phyloP scores from a whole-genome alignment of 2,888 invertebrate species.

The Erebia ligea region DNA sequence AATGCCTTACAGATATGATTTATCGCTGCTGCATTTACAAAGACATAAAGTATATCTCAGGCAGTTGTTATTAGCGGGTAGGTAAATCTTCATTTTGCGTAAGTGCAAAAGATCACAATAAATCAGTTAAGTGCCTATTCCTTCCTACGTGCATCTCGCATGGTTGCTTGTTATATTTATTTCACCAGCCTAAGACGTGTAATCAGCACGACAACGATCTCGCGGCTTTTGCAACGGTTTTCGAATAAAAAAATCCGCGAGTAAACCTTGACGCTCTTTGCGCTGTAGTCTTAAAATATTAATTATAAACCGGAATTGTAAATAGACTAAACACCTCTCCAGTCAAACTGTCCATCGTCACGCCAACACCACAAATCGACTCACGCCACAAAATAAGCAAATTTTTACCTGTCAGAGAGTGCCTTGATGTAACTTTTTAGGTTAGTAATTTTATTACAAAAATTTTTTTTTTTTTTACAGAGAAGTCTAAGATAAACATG shows the following conservation, averaged over 20 bases:
- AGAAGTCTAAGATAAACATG: conserved; percentile 45
- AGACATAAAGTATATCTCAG: conserved; percentile 54
- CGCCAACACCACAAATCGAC: conserved; percentile 18
- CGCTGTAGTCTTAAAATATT: no score
- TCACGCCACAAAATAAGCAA: conserved; percentile 49
- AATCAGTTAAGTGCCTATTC: conserved; percentile 32
- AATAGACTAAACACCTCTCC: background rate
- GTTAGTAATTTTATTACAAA: conserved; percentile 48
- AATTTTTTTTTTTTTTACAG: conserved; percentile 44
- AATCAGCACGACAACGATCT: no score
- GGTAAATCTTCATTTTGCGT: conserved; percentile 39
- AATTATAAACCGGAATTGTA: background rate
- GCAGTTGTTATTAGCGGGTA: conserved; percentile 45
- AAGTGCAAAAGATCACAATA: conserved; percentile 39
- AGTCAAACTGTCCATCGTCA: background rate
- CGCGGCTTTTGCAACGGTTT: no score
- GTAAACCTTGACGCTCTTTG: no score
- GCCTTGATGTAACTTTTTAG: conserved; percentile 47
- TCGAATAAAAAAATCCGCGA: no score
- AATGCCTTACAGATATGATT: conserved; percentile 35
- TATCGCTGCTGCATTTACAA: conserved; percentile 52
- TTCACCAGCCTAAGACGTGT: no score
- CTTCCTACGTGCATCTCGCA: conserved; percentile 7
- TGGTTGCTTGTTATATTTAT: no score
- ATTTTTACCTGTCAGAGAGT: conserved; percentile 45